These are phyloP conservation scores for Bos indicus DNA, from an alignment of 2,113 vertebrate genomes.

Conservation along the genomic window DNA sequence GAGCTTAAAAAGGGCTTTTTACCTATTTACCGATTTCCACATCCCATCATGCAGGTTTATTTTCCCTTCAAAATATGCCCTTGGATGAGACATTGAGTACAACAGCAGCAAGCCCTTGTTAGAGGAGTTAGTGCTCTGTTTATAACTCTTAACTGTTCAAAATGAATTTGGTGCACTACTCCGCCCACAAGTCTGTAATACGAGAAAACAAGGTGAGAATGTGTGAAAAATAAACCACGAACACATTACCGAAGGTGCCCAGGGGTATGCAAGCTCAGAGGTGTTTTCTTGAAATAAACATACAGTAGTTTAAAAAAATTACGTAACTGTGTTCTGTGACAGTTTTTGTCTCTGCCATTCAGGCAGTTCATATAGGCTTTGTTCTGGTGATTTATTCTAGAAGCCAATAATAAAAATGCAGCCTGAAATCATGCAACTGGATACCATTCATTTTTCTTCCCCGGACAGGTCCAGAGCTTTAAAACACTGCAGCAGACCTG, in stretches of 20 bases:
- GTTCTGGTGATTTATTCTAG: constrained; percentile 61
- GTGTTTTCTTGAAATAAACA: constrained; percentile 41
- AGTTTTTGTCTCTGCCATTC: constrained; percentile 50
- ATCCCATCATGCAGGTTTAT: background rate
- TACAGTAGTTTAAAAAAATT: constrained; percentile 37
- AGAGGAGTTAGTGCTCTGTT: background rate
- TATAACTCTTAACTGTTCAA: background rate
- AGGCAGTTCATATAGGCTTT: constrained; percentile 42
- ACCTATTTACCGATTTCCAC: background rate
- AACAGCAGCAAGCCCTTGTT: background rate
- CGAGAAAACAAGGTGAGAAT: background rate
- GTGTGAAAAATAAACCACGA: background rate
- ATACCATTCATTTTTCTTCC: constrained; percentile 56
- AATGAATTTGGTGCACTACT: background rate
- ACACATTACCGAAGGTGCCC: background rate
- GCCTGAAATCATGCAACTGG: constrained; percentile 61
- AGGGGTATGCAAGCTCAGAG: background rate
- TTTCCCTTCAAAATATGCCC: background rate
- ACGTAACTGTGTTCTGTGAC: constrained; percentile 7
- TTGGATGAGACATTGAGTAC: background rate
- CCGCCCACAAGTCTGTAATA: background rate
- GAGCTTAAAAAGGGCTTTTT: background rate
- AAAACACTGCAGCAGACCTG: constrained; percentile 9
- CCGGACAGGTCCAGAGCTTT: constrained; percentile 36
- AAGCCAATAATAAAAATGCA: constrained; percentile 58